Base-by-base conservation (phyloP, 2,888 invertebrate genomes). In the Tortricodes alternella region DNA sequence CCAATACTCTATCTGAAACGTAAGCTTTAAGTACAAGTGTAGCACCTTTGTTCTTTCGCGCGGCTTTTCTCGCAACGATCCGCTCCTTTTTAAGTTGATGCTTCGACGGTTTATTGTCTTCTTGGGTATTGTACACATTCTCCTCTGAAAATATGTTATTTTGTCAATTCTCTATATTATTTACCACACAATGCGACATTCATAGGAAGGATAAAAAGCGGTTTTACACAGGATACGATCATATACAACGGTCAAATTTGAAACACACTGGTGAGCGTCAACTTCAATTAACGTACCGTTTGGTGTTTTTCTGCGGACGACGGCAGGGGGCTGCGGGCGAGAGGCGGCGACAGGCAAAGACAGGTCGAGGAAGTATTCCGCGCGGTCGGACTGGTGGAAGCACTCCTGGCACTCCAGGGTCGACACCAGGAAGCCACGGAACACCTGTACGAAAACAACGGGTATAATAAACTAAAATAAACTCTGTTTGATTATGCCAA, bases 301-400 rank as follows among this genome's bases (percentile, higher is more conserved):
- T 1, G 88, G 84, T 3, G 88, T 85, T 83, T 90, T 90, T 73
- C 93, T 91, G 3, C 93, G 78, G 0, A 84, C 80, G 3, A 94
- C 85, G 0, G 93, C 88, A 0, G 95, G 95, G 1, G 95, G 95
- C 65, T 95, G 93, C 7, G 94, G 94, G 50, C 95, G 94, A 63
- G 94, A 94, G 2, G 93, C 92, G 43, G 94, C 94, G 15, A 99
- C 95, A 0, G 99, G 98, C 60, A 99, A 92, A 59, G 98, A 98
- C 63, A 99, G 92, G 85, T 99, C 99, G 51, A 99, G 92, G 85
- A 99, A 99, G 72, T 96, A 95, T 82, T 99, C 99, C 50, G 95
- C 95, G 9, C 96, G 93, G 71, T 96, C 95, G 0, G 98, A 98
- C 8, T 95, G 94, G 84, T 97, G 94, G 60, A 94, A 92, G 77